phyloP scores from a whole-genome alignment of 2,888 invertebrate species.

The Drosophila setosimentum region DNA sequence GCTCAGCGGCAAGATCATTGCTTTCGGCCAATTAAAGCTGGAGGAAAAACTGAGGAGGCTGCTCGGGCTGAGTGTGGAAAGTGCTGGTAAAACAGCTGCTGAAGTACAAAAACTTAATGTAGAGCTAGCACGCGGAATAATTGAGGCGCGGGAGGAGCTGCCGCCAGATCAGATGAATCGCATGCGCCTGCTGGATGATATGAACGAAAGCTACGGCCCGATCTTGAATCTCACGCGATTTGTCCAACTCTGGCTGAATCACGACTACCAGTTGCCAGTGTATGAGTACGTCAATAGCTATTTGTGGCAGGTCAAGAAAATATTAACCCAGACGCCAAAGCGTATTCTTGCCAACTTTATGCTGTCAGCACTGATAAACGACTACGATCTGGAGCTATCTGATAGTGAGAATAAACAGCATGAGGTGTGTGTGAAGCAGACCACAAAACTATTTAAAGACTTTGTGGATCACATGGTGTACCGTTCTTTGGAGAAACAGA shows the following conservation, averaged over 20 bases:
- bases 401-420: slow-evolving; percentile 47
- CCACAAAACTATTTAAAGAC: slow-evolving; percentile 68
- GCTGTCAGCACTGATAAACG: slow-evolving; percentile 72
- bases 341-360: slow-evolving; percentile 81
- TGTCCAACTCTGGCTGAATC: slow-evolving; percentile 75
- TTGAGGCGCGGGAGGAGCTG: slow-evolving; percentile 51
- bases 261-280: slow-evolving; percentile 78
- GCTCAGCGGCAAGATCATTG: slow-evolving; percentile 30
- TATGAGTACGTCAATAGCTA: slow-evolving; percentile 78
- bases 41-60: slow-evolving; percentile 54
- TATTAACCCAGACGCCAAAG: slow-evolving; percentile 68
- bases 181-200: slow-evolving; percentile 62
- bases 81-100: slow-evolving; percentile 55
- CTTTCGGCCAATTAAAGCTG: slow-evolving; percentile 26
- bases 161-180: slow-evolving; percentile 65
- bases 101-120: slow-evolving; percentile 68
- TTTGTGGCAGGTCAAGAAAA: slow-evolving; percentile 66
- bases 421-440: slow-evolving; percentile 66
- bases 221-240: slow-evolving; percentile 74
- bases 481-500: slow-evolving; percentile 57
- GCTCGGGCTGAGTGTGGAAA: slow-evolving; percentile 61
- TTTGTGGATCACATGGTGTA: slow-evolving; percentile 79
- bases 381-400: slow-evolving; percentile 61
- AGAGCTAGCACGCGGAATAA: slow-evolving; percentile 58
- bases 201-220: slow-evolving; percentile 71